Evolutionary conservation across 1,140 invertebrate genomes (phyloP).

Genomic region (Drosophila pandora): DNA sequence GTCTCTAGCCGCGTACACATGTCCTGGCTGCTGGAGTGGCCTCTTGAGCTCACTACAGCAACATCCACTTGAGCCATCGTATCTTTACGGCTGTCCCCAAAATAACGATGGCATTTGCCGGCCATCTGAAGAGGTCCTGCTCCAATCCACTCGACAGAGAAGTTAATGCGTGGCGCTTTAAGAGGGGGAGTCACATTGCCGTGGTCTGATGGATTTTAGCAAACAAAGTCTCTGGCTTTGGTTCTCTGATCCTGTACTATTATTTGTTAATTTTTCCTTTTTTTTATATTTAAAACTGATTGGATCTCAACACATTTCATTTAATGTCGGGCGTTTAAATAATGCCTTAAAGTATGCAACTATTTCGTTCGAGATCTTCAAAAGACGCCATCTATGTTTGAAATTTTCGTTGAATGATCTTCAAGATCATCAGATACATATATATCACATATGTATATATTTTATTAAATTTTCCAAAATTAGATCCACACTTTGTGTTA

Average conservation of each 20-base stretch:
- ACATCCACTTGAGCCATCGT: constrained; percentile 42
- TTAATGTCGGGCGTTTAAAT: neutral
- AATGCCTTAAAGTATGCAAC: constrained; percentile 25
- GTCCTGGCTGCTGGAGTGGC: constrained; percentile 31
- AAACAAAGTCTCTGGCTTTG: neutral
- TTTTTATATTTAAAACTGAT: no score
- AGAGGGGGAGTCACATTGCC: neutral
- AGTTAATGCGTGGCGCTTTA: constrained; percentile 2
- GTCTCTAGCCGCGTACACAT: constrained; percentile 17
- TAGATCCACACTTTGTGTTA: neutral
- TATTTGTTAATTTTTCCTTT: no score
- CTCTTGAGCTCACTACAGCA: constrained; percentile 43
- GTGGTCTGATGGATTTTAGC: neutral
- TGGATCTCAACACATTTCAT: neutral
- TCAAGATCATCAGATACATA: no score
- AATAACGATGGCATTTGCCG: constrained; percentile 43
- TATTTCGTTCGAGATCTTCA: neutral
- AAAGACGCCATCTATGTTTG: constrained; percentile 9
- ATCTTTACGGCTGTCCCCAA: constrained; percentile 40
- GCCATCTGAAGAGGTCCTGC: constrained; percentile 15
- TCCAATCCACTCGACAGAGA: constrained; percentile 15
- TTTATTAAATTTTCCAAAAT: no score
- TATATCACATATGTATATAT: no score
- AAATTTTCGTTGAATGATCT: no score
- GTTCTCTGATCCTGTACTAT: no score